These are phyloP conservation scores for Eupithecia dodoneata DNA, from an alignment of 2,888 invertebrate species.

Conservation along the genomic window DNA sequence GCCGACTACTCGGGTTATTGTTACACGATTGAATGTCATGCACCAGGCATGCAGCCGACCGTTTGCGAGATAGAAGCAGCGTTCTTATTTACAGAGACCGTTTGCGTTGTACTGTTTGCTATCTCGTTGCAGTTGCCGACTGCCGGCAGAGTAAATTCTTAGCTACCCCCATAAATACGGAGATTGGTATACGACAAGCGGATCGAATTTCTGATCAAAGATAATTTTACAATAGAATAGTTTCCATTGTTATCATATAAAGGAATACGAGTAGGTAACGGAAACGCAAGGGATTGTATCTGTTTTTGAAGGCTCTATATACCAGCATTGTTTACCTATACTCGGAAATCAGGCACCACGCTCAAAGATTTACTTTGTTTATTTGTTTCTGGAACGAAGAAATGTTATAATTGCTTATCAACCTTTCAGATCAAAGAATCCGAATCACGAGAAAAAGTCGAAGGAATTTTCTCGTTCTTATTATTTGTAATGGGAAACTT, in stretches of 20 bases:
- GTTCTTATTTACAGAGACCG: constrained; percentile 69
- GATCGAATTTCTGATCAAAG: constrained; percentile 46
- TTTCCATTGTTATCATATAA: constrained; percentile 34
- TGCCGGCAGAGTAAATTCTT: constrained; percentile 53
- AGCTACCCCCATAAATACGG: constrained; percentile 47
- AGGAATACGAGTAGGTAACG: constrained; percentile 28
- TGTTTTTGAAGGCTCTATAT: constrained; percentile 17
- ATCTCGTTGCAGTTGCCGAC: constrained; percentile 58
- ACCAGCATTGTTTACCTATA: background rate
- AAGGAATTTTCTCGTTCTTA: constrained; percentile 25
- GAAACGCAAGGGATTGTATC: constrained; percentile 25
- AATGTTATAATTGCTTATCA: constrained; percentile 32
- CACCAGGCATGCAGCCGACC: constrained; percentile 38
- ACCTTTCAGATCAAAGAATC: constrained; percentile 33
- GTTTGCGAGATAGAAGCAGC: constrained; percentile 57
- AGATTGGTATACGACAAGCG: constrained; percentile 26
- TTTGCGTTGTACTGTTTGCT: constrained; percentile 70
- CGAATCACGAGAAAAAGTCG: constrained; percentile 20
- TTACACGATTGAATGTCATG: constrained; percentile 36
- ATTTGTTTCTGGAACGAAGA: constrained; percentile 26
- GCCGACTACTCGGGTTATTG: constrained; percentile 38
- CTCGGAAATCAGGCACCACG: background rate
- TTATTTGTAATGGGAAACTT: constrained; percentile 35
- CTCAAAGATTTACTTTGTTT: constrained; percentile 12
- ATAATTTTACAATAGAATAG: constrained; percentile 33